Conservation (phyloP, 2,113 vertebrate species). For the Malurus melanocephalus region DNA sequence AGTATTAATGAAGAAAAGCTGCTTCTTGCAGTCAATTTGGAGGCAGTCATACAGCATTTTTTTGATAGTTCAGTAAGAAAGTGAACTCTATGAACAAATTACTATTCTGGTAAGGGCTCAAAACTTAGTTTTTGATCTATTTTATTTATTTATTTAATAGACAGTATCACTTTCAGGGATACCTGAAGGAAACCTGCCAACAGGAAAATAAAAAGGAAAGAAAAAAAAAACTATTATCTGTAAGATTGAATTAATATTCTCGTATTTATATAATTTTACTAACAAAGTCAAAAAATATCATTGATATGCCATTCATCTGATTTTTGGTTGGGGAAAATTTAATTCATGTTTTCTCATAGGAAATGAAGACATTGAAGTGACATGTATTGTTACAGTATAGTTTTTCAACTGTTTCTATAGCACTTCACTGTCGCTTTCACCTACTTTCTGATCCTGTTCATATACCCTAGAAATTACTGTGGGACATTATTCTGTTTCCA, state of each 20-base stretch:
- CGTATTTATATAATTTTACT: neutral
- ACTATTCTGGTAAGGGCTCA: neutral
- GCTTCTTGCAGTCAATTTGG: neutral
- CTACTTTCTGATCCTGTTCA: neutral
- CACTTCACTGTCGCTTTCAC: neutral
- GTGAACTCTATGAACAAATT: neutral
- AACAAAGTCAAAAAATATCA: neutral
- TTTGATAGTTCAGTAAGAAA: neutral
- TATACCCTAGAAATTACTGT: neutral
- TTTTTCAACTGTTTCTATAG: neutral
- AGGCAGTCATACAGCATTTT: neutral
- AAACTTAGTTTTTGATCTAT: neutral
- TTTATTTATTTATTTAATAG: neutral
- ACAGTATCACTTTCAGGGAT: neutral
- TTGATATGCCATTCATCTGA: neutral
- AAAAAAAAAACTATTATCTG: rapidly evolving
- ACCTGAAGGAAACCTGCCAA: neutral
- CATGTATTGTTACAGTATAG: neutral
- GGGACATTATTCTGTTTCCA: neutral
- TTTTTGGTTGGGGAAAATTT: neutral
- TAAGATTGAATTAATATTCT: neutral
- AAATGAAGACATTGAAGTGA: neutral
- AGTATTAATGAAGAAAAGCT: neutral
- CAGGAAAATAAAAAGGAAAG: neutral
- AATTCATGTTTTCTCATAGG: neutral